Conservation (phyloP, 1,140 invertebrate genomes). For the Carposina sasakii region DNA sequence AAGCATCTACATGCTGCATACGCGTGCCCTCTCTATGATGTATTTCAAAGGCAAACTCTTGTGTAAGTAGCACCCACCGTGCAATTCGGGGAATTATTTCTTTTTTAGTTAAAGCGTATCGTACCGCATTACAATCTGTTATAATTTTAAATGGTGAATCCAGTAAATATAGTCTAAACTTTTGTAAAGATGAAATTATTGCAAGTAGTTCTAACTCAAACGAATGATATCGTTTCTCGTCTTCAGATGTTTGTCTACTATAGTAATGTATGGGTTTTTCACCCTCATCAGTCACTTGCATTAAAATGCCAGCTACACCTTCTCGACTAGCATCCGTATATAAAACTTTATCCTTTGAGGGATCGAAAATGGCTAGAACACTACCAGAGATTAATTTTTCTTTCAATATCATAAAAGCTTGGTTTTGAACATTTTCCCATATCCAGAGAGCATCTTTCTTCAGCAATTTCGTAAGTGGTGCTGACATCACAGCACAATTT, state of each 20-base stretch:
- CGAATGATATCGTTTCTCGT: neutral
- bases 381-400: neutral
- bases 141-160: neutral
- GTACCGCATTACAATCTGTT: neutral
- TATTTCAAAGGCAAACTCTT: conserved; percentile 17
- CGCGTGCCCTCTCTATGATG: conserved; percentile 9
- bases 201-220: neutral
- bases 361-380: neutral
- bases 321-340: conserved; percentile 16
- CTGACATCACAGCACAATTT: conserved; percentile 24
- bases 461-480: conserved; percentile 22
- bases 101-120: neutral
- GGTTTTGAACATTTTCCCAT: conserved; percentile 1
- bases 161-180: neutral
- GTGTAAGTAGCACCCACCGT: conserved; percentile 15
- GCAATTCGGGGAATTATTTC: conserved; percentile 10
- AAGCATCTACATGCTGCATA: conserved; percentile 43
- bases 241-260: neutral
- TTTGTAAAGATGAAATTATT: neutral
- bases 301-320: conserved; percentile 2
- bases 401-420: neutral
- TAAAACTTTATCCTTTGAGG: neutral
- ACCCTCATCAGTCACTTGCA: conserved; percentile 1
- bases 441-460: conserved; percentile 23
- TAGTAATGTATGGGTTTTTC: conserved; percentile 1